Evolutionary conservation across 2,888 invertebrate genomes (phyloP), one percentile per base, ranked within the genome.

Genomic region (Drosophila stalkeri): DNA sequence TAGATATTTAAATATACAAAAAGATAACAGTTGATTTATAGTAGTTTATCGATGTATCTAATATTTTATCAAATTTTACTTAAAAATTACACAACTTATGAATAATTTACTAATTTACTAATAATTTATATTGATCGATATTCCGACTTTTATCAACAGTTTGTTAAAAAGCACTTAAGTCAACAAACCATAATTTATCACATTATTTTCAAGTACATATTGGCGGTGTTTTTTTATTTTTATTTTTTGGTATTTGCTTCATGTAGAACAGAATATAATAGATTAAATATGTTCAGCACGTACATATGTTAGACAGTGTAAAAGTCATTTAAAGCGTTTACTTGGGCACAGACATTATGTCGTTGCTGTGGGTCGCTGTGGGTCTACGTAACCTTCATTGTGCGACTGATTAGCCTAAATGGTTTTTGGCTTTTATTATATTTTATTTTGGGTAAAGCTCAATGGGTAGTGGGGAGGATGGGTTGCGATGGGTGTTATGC

Each of bases 361-460:
- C 51, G 33, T 44, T 64, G 27, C 16, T 46, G 51, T 60, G 57
- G 33, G 16, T 44, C 44, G 46, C 37, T 62, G 49, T 56, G 49
- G 44, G 35, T 54, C 39, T 52, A 64, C 59, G 54, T 78, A 78
- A 77, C 75, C 75, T 78, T 78, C 64, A 27, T 35, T 69, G 54
- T 56, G 64, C 69, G 63, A 63, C 73, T 74, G 81, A 75, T 81
- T 81, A 78, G 76, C 79, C 79, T 76, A 70, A 81, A 81, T 67
- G 65, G 54, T 59, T 75, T 63, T 23, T 35, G 23, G 41, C 14
- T 56, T 56, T 43, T 56, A 56, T 56, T 49, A 61, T 57, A 37
- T 44, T 63, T 65, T 69, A 27, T 72, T 76, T 77, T 41, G 72
- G 54, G 16, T 54, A 23, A 2, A 6, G 20, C 37, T 23, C 43